Base-by-base conservation (phyloP, 92 coral and sea anemone species). In the Palythoa grandis region DNA sequence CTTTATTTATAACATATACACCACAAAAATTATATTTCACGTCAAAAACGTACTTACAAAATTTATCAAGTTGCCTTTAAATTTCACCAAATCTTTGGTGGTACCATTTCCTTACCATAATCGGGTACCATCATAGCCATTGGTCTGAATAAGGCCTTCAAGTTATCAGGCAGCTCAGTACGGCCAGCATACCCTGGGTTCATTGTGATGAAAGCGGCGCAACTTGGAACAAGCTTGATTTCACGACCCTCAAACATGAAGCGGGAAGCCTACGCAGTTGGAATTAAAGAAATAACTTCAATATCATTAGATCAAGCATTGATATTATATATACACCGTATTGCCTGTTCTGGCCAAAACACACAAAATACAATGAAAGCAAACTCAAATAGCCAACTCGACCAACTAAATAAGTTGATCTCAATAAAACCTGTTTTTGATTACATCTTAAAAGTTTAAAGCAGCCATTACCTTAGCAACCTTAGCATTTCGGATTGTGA, bases 41-140 rank as follows among this genome's bases (percentile, higher is more conserved):
- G 50, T 5, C 50, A 5, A 5, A 43, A 5, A 43, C 9, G 9
- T 3, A 8, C 50, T 43, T 43, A 8, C 3, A 43, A 43, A 43
- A 43, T 8, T 43, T 5, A 43, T 8, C 50, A 43, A 43, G 9
- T 5, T 43, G 9, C 3, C 50, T 43, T 43, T 43, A 43, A 43
- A 43, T 8, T 5, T 43, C 9, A 43, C 50, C 50, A 43, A 43
- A 43, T 43, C 4, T 43, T 43, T 43, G 50, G 9, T 17, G 69
- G 8, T 58, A 58, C 20, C 3, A 58, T 2, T 14, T 69, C 13
- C 98, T 85, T 82, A 97, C 99, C 99, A 60, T 97, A 97, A 61
- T 97, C 98, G 16, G 99, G 99, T 22, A 97, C 99, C 99, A 97
- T 97, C 99, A 97, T 97, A 66, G 99, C 98, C 99, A 97, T 97